phyloP scores from a whole-genome alignment of 2,888 invertebrate species.

The Synergus gifuensis region DNA sequence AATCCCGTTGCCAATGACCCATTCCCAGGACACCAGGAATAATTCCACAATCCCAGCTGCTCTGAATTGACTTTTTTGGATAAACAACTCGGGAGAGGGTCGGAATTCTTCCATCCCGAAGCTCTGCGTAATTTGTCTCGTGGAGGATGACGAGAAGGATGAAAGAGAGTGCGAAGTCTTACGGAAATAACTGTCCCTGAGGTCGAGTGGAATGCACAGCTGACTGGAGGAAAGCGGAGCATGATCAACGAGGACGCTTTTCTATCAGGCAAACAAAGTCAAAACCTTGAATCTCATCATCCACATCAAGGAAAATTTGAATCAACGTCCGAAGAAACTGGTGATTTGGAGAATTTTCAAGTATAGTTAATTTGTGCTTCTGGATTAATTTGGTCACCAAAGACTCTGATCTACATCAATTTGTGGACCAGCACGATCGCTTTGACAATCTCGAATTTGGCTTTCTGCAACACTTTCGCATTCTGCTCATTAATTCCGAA shows the following conservation, averaged over 20 bases:
- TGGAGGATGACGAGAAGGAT: conserved; percentile 55
- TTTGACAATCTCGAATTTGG: neutral
- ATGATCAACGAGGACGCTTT: neutral
- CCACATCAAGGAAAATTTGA: too few relatives aligned
- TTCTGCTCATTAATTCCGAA: neutral
- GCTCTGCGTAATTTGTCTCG: conserved; percentile 9
- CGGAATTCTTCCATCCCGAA: neutral
- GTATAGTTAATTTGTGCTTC: neutral
- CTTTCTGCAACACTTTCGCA: neutral
- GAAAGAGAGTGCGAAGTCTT: conserved; percentile 61
- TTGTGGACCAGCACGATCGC: neutral
- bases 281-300: neutral
- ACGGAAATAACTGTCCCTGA: conserved; percentile 65
- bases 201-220: conserved; percentile 61
- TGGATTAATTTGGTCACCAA: neutral
- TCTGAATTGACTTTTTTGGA: neutral
- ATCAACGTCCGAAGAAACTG: neutral
- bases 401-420: neutral
- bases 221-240: conserved; percentile 50
- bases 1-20: neutral
- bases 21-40: neutral
- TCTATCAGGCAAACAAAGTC: neutral
- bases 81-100: neutral
- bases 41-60: neutral
- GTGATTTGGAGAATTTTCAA: neutral